Conservation (phyloP, 2,888 invertebrate genomes). For the Schizaphis graminum region DNA sequence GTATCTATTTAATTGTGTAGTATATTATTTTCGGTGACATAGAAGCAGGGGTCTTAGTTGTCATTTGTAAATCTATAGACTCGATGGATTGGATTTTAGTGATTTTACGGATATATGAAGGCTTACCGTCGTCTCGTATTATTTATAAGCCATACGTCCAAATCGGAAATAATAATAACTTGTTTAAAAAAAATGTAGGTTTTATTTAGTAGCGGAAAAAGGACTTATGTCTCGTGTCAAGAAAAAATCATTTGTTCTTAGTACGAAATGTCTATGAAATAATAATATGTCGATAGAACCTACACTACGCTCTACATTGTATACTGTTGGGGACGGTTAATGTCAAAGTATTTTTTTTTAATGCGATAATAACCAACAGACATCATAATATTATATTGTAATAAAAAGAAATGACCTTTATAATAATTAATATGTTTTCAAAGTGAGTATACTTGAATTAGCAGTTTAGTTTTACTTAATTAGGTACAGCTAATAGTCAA, state of each 20-base stretch:
- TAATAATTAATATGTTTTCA: not conserved
- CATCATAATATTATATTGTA: not conserved
- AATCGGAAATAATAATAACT: not conserved
- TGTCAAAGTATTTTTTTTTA: not conserved
- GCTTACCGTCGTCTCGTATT: not conserved
- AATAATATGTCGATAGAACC: no score
- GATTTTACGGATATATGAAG: not conserved
- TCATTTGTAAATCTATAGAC: not conserved
- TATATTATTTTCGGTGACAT: not conserved
- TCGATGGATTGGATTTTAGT: not conserved
- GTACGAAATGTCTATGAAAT: not conserved
- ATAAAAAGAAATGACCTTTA: not conserved
- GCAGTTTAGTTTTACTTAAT: not conserved
- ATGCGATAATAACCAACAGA: not conserved
- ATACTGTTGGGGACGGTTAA: no score
- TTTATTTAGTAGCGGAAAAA: not conserved
- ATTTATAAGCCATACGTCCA: not conserved
- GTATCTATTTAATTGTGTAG: not conserved
- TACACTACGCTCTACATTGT: no score
- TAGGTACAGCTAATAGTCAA: not conserved
- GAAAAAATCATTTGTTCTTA: not conserved
- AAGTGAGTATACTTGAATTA: not conserved
- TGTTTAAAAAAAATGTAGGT: not conserved
- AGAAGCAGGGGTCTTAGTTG: not conserved
- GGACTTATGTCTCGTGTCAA: not conserved